Base-by-base conservation (phyloP, 2,797 vertebrate genomes). In the Squalus acanthias region DNA sequence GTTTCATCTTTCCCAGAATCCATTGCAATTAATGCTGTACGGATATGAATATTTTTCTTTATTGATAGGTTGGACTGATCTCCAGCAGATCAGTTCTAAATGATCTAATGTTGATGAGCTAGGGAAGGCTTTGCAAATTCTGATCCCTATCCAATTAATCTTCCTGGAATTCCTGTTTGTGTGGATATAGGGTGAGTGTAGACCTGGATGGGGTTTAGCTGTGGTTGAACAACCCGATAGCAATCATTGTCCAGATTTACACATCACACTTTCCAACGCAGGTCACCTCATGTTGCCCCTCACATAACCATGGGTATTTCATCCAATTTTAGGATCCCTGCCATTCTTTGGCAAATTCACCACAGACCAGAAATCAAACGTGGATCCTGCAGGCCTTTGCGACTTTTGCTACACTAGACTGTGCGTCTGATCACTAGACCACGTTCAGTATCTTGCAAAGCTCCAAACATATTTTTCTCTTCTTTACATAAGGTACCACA, bases 401-500 rank as follows among this genome's bases (percentile, higher is more conserved):
- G 17, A 9, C 50, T n/a, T 29, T 57, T 17, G 88, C 57, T 0
- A 39, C 8, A 63, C 29, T 17, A 60, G 53, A n/a, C 26, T 63
- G 33, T 39, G 20, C 82, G 24, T 22, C 17, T 10, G 6, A 46
- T 50, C 15, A 22, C 20, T 24, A 2, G 82, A 85, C 20, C 12
- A 22, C 50, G 20, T 24, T 50, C 22, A 7, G 0, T 6, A 24
- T 50, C 6, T 50, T 46, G n/a, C 82, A 85, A 65, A 60, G 57
- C 29, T 63, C 89, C 29, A 33, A n/a, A n/a, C 24, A 65, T 65
- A 2, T 60, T 0, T 8, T 50, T 39, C 13, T 22, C 33, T 94
- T 20, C 13, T 46, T 69, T 39, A 10, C 63, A 24, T 39, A 39
- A 98, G 98, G 96, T 97, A 69, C 97, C 96, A 12, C 97, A 97